Percentiles rank a stretch among this genome's conserved stretches.
Evolutionary conservation across 1,140 invertebrate genomes (phyloP).

Genomic region (Antheraea pernyi): DNA sequence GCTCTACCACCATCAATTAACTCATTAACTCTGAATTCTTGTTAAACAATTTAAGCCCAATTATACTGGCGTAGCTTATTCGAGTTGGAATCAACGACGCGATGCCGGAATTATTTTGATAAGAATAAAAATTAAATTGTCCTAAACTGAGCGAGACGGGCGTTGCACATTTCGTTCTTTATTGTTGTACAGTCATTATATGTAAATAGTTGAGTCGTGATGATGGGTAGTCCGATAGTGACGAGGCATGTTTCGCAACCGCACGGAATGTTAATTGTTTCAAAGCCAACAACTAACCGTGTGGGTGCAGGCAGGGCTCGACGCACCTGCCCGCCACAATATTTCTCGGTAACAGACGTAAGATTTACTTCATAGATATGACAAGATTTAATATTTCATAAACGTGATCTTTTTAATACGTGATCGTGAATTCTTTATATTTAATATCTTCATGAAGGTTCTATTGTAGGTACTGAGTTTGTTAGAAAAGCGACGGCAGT

Average conservation of each 20-base stretch:
- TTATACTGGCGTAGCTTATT: not conserved
- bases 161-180: constrained; percentile 57
- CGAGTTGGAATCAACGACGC: not conserved
- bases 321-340: constrained; percentile 45
- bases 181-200: constrained; percentile 76
- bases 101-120: constrained; percentile 20
- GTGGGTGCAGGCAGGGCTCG: constrained; percentile 45
- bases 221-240: constrained; percentile 69
- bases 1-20: not conserved
- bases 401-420: constrained; percentile 63
- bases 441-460: not conserved
- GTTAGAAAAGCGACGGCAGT: not conserved
- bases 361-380: constrained; percentile 50
- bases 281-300: constrained; percentile 32
- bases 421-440: constrained; percentile 48
- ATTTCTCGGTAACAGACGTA: constrained; percentile 43
- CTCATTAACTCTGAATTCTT: not conserved
- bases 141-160: constrained; percentile 39
- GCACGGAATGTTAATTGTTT: constrained; percentile 71
- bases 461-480: not conserved
- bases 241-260: constrained; percentile 72
- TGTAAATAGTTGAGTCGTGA: constrained; percentile 76
- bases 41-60: not conserved
- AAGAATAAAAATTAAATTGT: constrained; percentile 33
- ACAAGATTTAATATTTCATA: constrained; percentile 68